Conservation (phyloP, 1,140 invertebrate genomes). For the Penaeus vannamei region DNA sequence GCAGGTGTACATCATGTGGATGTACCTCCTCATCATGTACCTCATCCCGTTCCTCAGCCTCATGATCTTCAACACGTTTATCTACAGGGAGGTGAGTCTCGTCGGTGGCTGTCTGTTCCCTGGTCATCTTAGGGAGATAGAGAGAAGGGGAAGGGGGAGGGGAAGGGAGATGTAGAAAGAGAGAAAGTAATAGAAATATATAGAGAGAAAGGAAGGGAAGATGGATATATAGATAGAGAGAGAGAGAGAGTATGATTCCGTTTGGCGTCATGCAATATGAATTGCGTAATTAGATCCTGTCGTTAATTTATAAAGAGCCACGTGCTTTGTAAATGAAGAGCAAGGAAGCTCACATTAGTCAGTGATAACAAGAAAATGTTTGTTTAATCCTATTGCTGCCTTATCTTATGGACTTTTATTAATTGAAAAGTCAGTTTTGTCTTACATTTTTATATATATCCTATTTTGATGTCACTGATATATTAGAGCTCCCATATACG, state of each 20-base stretch:
- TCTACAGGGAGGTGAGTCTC: constrained; percentile 82
- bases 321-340: no score
- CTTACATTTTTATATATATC: constrained; percentile 29
- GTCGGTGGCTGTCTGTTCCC: constrained; percentile 66
- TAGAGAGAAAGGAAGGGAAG: neutral
- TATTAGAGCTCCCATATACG: neutral
- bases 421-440: neutral
- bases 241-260: neutral
- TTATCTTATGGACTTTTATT: no score
- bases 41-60: constrained; percentile 88
- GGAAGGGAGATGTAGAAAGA: neutral
- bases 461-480: neutral
- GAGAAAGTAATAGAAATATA: neutral
- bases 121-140: no score
- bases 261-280: no score
- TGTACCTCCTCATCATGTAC: constrained; percentile 94
- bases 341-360: no score
- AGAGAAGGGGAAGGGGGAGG: no score
- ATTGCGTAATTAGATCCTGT: no score
- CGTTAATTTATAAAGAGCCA: no score
- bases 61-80: constrained; percentile 89
- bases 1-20: constrained; percentile 90
- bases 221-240: neutral
- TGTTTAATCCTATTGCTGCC: no score
- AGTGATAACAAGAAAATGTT: no score